A percentile compares a stretch with the other conserved stretches of the same genome.
These are phyloP conservation scores for Noctua pronuba DNA, from an alignment of 2,888 invertebrate species.

Conservation along the genomic window DNA sequence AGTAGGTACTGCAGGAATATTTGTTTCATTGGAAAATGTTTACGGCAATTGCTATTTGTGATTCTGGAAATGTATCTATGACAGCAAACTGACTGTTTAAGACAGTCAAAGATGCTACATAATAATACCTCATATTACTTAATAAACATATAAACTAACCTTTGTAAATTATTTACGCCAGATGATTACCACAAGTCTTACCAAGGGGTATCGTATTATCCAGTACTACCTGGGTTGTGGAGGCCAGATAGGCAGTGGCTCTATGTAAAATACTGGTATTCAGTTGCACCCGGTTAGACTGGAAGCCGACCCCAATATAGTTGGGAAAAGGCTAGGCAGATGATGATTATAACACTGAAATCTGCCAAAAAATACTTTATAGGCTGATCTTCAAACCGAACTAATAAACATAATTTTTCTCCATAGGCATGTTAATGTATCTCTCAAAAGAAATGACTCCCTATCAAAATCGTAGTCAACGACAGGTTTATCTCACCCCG, in stretches of 20 bases:
- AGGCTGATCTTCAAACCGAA: background rate
- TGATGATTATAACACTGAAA: background rate
- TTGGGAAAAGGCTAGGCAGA: too few species aligned
- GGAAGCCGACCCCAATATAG: too few species aligned
- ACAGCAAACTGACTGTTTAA: background rate
- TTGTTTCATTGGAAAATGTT: background rate
- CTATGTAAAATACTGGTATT: too few species aligned
- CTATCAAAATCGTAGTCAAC: conserved; percentile 7
- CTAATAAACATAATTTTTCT: background rate
- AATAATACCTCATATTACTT: too few species aligned
- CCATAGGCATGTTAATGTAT: background rate
- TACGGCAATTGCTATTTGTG: background rate
- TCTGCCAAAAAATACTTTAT: background rate
- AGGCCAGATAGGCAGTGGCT: too few species aligned
- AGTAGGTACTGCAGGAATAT: background rate
- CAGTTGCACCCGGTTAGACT: too few species aligned
- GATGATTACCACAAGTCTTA: too few species aligned
- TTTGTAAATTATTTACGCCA: background rate
- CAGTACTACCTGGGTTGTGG: too few species aligned
- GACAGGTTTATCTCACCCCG: conserved; percentile 41
- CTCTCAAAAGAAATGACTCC: conserved; percentile 8
- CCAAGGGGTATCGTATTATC: too few species aligned
- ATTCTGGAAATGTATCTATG: background rate
- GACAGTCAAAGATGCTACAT: background rate
- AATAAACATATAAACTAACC: too few species aligned